Percentiles rank a stretch among this genome's conserved stretches.
Conservation (phyloP, 2,113 vertebrate species). For the Oplegnathus fasciatus region DNA sequence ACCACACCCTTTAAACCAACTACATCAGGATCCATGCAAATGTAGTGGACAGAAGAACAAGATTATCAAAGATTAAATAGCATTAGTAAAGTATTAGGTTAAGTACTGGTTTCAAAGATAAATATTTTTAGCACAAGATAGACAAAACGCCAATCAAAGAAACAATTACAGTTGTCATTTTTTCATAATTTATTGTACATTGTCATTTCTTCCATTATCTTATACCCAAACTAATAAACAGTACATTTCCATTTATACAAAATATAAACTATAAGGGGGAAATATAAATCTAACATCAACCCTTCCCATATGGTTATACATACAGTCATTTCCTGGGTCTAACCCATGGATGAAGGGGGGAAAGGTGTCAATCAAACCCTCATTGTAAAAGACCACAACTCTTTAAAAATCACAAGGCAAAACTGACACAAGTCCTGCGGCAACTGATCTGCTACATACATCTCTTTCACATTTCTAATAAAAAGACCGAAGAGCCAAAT, state of each 20-base stretch:
- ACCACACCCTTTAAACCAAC: slow-evolving; percentile 50
- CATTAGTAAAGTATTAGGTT: not conserved
- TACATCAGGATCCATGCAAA: not conserved
- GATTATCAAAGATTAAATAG: not conserved
- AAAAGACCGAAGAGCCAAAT: slow-evolving; percentile 53
- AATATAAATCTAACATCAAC: slow-evolving; percentile 70
- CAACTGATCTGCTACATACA: slow-evolving; percentile 68
- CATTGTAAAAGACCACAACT: slow-evolving; percentile 73
- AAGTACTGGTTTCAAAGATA: not conserved
- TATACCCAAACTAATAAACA: slow-evolving; percentile 76
- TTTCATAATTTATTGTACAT: slow-evolving; percentile 82
- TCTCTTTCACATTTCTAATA: slow-evolving; percentile 58
- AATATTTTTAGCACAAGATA: not conserved
- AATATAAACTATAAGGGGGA: slow-evolving; percentile 81
- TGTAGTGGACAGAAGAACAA: not conserved
- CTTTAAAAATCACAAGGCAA: slow-evolving; percentile 77
- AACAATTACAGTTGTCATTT: slow-evolving; percentile 44
- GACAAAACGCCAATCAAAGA: slow-evolving; percentile 42
- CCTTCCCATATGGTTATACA: slow-evolving; percentile 65
- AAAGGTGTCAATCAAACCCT: slow-evolving; percentile 74
- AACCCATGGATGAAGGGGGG: slow-evolving; percentile 57
- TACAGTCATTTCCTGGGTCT: slow-evolving; percentile 67
- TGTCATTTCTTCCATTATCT: slow-evolving; percentile 66
- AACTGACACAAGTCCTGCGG: slow-evolving; percentile 69
- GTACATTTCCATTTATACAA: slow-evolving; percentile 82